Evolutionary conservation across 1,140 invertebrate species (phyloP).

Genomic region (Calliopsis andreniformis): DNA sequence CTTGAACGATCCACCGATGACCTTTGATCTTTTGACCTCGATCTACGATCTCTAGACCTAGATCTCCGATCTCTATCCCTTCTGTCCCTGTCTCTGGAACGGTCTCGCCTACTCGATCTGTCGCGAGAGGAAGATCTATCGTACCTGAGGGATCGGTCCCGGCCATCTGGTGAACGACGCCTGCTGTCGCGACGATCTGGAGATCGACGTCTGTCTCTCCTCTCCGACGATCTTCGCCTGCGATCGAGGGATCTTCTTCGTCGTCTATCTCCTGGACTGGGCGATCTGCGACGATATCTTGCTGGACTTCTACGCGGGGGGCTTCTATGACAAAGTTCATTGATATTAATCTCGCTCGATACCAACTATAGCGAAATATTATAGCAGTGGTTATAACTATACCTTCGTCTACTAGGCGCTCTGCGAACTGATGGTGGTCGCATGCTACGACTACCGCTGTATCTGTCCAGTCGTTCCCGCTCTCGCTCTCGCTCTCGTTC

Average conservation of each 20-base stretch:
- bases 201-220: conserved; percentile 74
- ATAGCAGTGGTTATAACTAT: background rate
- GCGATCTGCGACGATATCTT: conserved; percentile 76
- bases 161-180: conserved; percentile 81
- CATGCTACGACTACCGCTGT: conserved; percentile 78
- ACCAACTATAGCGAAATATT: background rate
- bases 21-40: conserved; percentile 68
- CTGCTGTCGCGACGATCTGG: conserved; percentile 77
- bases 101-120: conserved; percentile 74
- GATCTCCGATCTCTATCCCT: conserved; percentile 74
- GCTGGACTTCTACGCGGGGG: conserved; percentile 76
- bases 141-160: conserved; percentile 74
- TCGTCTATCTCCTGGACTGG: conserved; percentile 74
- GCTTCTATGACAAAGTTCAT: conserved; percentile 55
- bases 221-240: conserved; percentile 75
- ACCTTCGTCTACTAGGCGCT: conserved; percentile 79
- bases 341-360: background rate
- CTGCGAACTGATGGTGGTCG: conserved; percentile 79
- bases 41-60: conserved; percentile 71
- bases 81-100: conserved; percentile 73
- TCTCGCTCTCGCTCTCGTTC: conserved; percentile 79
- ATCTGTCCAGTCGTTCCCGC: conserved; percentile 80
- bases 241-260: conserved; percentile 76
- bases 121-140: conserved; percentile 78
- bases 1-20: conserved; percentile 71